Conservation (phyloP, 2,888 invertebrate genomes). For the Melanophora roralis region DNA sequence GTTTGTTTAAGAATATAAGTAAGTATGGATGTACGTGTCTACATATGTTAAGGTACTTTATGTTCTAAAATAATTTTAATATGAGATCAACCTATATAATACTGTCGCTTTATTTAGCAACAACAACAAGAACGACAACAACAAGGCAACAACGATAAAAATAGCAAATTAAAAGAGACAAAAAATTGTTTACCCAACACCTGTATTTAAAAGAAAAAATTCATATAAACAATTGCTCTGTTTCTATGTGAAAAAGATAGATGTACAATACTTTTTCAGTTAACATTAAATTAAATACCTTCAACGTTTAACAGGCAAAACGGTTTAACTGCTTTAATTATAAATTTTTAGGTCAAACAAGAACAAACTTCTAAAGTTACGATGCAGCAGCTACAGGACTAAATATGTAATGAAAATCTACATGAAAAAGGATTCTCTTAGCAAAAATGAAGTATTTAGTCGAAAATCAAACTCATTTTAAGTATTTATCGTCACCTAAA, state of each 20-base stretch:
- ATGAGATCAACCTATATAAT: conserved; percentile 50
- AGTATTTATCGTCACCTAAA: too few species aligned
- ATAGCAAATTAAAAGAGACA: background rate
- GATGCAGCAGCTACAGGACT: too few species aligned
- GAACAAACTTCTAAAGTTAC: too few species aligned
- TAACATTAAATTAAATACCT: conserved; percentile 4
- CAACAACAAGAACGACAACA: conserved; percentile 17
- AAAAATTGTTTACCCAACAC: conserved; percentile 47
- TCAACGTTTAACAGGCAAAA: background rate
- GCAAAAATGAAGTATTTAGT: too few species aligned
- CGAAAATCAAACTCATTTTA: too few species aligned
- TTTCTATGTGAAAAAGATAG: conserved; percentile 20
- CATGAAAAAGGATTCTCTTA: too few species aligned
- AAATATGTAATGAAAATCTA: too few species aligned
- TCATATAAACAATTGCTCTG: conserved; percentile 33
- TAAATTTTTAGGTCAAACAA: too few species aligned
- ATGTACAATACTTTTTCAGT: conserved; percentile 35
- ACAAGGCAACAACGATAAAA: conserved; percentile 8
- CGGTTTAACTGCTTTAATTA: background rate
- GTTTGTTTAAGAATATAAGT: background rate
- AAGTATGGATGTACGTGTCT: background rate
- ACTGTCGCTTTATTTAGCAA: conserved; percentile 5
- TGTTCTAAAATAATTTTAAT: conserved; percentile 51
- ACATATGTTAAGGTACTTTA: conserved; percentile 23
- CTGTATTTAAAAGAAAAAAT: conserved; percentile 26